phyloP scores from a whole-genome alignment of 2,888 invertebrate species.

The Aphrophora alni region DNA sequence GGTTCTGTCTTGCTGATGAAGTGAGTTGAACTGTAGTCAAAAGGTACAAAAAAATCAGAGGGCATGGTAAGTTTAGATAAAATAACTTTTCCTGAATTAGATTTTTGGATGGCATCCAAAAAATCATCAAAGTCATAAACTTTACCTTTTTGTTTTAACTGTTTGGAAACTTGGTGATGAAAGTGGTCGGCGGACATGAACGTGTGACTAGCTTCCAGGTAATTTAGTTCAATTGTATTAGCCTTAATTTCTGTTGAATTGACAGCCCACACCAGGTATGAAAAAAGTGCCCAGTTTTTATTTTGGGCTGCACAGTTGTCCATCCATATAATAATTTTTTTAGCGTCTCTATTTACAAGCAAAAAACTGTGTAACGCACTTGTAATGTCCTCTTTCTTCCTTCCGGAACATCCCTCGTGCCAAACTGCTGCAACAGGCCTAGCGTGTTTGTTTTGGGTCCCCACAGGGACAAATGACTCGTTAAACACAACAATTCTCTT shows the following conservation, averaged over 20 bases:
- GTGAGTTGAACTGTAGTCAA: no score
- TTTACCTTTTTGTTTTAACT: background rate
- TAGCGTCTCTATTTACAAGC: background rate
- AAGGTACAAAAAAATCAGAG: no score
- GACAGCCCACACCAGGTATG: background rate
- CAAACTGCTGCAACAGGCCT: background rate
- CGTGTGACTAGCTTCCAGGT: background rate
- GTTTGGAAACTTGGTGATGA: background rate
- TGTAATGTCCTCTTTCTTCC: background rate
- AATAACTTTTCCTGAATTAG: no score
- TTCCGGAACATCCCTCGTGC: background rate
- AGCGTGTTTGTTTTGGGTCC: background rate
- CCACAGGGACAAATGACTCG: slow-evolving; percentile 11
- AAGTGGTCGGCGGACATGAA: no score
- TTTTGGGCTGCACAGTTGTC: background rate
- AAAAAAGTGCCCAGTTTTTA: no score
- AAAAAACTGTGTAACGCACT: background rate
- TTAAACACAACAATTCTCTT: background rate
- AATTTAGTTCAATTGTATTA: background rate
- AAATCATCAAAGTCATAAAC: no score
- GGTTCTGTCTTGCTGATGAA: no score
- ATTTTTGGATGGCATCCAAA: no score
- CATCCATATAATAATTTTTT: background rate
- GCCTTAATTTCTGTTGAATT: background rate
- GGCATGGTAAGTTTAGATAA: no score